phyloP scores from a whole-genome alignment of 1,140 invertebrate genomes.

The Drosophila elegans region DNA sequence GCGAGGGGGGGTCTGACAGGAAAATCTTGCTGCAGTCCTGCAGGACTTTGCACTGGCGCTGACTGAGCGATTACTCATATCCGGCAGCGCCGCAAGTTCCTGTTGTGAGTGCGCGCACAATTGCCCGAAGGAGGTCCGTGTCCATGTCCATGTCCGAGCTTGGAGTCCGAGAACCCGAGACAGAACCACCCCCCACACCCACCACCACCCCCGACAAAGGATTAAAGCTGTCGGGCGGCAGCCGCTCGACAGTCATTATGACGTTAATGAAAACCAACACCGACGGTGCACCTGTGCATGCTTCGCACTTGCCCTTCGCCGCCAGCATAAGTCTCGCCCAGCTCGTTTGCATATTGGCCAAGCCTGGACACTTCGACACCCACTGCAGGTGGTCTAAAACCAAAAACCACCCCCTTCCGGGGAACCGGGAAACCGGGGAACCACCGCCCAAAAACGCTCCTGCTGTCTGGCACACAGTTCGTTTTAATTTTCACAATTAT shows the following conservation, averaged over 20 bases:
- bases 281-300: constrained; percentile 69
- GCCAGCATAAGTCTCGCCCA: constrained; percentile 42
- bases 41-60: constrained; percentile 38
- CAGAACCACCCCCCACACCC: constrained; percentile 3
- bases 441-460: constrained; percentile 15
- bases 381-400: background rate
- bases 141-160: constrained; percentile 25
- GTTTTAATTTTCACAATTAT: constrained; percentile 82
- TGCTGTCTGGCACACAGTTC: constrained; percentile 55
- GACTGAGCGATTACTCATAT: constrained; percentile 82
- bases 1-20: constrained; percentile 12
- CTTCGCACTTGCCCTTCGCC: constrained; percentile 65
- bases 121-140: constrained; percentile 48
- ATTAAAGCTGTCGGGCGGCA: constrained; percentile 64
- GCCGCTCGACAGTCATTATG: constrained; percentile 69
- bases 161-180: background rate
- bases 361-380: constrained; percentile 27
- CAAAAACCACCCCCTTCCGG: constrained; percentile 5
- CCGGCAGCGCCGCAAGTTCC: constrained; percentile 71
- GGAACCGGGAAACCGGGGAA: constrained; percentile 8
- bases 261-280: constrained; percentile 82
- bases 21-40: constrained; percentile 65
- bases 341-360: constrained; percentile 65
- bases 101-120: constrained; percentile 70
- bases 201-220: constrained; percentile 32